Evolutionary conservation across 2,113 vertebrate genomes (phyloP), one percentile per base, ranked within the genome.

Genomic region (Carassius auratus): DNA sequence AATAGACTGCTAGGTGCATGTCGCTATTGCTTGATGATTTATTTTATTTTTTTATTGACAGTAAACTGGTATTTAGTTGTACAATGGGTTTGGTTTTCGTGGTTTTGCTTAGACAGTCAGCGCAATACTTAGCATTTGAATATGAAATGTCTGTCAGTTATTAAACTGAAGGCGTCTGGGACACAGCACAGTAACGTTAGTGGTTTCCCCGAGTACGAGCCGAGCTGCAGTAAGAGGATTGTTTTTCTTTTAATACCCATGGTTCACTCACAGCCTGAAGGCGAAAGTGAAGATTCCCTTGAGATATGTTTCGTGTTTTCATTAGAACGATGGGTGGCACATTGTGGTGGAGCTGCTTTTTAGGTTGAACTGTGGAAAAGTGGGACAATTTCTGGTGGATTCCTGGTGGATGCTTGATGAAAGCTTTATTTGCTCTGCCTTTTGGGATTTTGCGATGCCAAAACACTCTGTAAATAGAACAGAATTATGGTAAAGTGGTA

Each of bases 221-320:
- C 77, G 83, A 88, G 17, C 23, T 76, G 84, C 86, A 85, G 78
- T 96, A 96, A 97, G 95, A 95, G 96, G 96, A 97, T 97, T 97
- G 94, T 59, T 61, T 93, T 95, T 93, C 96, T 93, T 95, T 96
- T 95, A 96, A 96, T 96, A 95, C 87, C 95, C 87, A 30, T 85
- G 9, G 66, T 80, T 74, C 81, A 79, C 38, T 38, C 76, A 38
- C 85, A 76, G 76, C 10, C 86, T 23, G 19, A 62, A 14, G 52
- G 62, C 57, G 81, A 86, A 86, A 87, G 71, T 74, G 62, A 78
- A 84, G 57, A 76, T 84, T 83, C 66, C 55, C 23, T 38, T 14
- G 50, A 78, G 30, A 36, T 33, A 7, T 17, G n/a, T 42, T 19
- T 76, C 17, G n/a, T 21, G 23, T 69, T 13, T 12, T 73, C 48